These are phyloP conservation scores for Pollicipes pollicipes DNA, from an alignment of 1,140 invertebrate genomes.

Conservation along the genomic window DNA sequence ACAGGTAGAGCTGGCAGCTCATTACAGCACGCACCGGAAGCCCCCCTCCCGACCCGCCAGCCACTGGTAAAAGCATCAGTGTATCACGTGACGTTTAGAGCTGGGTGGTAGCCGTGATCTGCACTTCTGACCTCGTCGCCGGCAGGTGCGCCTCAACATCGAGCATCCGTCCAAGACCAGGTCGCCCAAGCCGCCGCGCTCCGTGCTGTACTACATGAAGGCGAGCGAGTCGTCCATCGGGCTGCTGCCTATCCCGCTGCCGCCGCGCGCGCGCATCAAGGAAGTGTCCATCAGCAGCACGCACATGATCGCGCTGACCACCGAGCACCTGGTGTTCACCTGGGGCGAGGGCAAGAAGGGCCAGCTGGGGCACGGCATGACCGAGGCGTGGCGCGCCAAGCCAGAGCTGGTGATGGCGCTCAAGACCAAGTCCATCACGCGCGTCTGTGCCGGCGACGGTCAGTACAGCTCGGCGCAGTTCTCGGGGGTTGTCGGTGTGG, in stretches of 20 bases:
- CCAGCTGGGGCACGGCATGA: conserved; percentile 44
- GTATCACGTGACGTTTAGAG: no score
- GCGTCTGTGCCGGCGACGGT: conserved; percentile 35
- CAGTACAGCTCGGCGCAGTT: no score
- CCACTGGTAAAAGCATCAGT: no score
- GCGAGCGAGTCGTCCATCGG: conserved; percentile 33
- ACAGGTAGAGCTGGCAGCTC: no score
- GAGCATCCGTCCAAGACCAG: conserved; percentile 6
- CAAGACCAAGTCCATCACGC: conserved; percentile 39
- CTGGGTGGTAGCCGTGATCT: no score
- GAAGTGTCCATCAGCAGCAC: conserved; percentile 41
- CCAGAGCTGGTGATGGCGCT: conserved; percentile 40
- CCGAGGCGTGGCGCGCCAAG: conserved; percentile 32
- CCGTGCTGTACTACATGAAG: conserved; percentile 39
- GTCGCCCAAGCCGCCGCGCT: conserved; percentile 23
- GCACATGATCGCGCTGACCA: conserved; percentile 48
- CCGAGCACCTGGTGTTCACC: conserved; percentile 43
- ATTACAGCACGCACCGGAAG: no score
- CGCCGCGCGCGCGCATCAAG: conserved; percentile 32
- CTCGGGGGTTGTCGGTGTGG: no score
- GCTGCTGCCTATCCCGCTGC: conserved; percentile 36
- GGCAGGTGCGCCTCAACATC: background rate
- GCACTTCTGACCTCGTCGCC: background rate
- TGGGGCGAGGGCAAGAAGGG: conserved; percentile 51
- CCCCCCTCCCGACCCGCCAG: no score